Percentiles rank a stretch among this genome's conserved stretches.
phyloP scores from a whole-genome alignment of 2,113 vertebrate genomes.

The Ciconia boyciana region DNA sequence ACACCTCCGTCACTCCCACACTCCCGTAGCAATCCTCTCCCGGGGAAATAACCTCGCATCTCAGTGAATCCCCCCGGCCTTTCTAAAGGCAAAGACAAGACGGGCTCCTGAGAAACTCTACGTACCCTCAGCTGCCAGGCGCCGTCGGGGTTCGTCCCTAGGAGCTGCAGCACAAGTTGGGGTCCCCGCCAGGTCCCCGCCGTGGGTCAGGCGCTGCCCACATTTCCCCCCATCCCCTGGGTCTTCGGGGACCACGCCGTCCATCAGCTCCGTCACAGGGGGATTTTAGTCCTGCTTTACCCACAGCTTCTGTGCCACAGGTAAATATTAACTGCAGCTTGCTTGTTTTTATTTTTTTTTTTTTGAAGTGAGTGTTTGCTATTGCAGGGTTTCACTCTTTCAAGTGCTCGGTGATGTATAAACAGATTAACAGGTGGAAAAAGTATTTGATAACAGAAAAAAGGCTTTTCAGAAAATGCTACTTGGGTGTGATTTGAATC shows the following conservation, averaged over 20 bases:
- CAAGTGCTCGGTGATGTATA: background rate
- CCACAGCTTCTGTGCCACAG: background rate
- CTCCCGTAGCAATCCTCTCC: background rate
- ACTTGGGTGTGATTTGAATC: background rate
- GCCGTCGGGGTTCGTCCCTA: background rate
- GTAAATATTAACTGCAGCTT: background rate
- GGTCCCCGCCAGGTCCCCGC: background rate
- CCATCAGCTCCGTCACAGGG: background rate
- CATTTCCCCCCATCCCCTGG: background rate
- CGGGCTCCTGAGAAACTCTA: background rate
- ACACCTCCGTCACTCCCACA: background rate
- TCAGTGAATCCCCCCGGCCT: too few species aligned
- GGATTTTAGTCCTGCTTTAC: background rate
- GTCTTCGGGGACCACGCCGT: fast-evolving
- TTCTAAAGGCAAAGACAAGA: background rate
- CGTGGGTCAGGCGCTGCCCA: background rate
- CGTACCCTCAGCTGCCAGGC: background rate
- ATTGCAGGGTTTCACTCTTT: background rate
- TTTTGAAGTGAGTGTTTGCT: background rate
- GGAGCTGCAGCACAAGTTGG: background rate
- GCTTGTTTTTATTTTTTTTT: background rate
- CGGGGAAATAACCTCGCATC: fast-evolving
- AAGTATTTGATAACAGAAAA: background rate
- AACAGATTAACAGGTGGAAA: constrained; percentile 18
- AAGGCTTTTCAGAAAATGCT: background rate